Evolutionary conservation across 2,888 invertebrate genomes (phyloP), one percentile per base, ranked within the genome.

Genomic region (Ischnus inquisitorius): DNA sequence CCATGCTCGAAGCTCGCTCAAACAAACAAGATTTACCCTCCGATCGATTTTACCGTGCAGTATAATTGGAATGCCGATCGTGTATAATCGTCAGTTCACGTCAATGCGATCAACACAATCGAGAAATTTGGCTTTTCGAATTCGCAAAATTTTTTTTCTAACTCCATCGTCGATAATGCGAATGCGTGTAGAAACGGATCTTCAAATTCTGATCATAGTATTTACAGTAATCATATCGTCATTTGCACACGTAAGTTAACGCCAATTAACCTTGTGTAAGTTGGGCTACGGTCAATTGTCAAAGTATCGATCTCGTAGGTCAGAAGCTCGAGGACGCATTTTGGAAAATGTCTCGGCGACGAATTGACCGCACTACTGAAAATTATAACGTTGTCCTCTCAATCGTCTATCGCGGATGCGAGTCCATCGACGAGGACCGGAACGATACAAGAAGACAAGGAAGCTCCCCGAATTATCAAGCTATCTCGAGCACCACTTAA

Each of bases 61-160:
- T 76, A 76, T 76, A 76, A 76, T 76, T 65, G 75, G 34, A 28
- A 22, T 43, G 43, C 14, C 51, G 39, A 10, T 8, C 34, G 39
- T 64, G 12, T 22, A 60, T 46, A 62, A 43, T 74, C 60, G 46
- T 46, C 46, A 74, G 60, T 46, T 62, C 4, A 74, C 10, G n/a
- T 28, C 74, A 16, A 46, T 34, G 19, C 10, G 4, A 28, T 5
- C 60, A 22, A 54, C 19, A 60, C 22, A 28, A 28, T n/a, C 43
- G 28, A 46, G 10, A 28, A 34, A n/a, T 51, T 43, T 8, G 22
- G 43, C 64, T 39, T 43, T 4, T 5, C 12, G 43, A 65, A 46
- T 41, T 1, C 14, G 19, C 43, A 39, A 12, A 22, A n/a, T 51
- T 28, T 25, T 28, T 6, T 28, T 16, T 6, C 16, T 28, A 16